Conservation (phyloP, 2,797 vertebrate species). For the Coreius guichenoti region DNA sequence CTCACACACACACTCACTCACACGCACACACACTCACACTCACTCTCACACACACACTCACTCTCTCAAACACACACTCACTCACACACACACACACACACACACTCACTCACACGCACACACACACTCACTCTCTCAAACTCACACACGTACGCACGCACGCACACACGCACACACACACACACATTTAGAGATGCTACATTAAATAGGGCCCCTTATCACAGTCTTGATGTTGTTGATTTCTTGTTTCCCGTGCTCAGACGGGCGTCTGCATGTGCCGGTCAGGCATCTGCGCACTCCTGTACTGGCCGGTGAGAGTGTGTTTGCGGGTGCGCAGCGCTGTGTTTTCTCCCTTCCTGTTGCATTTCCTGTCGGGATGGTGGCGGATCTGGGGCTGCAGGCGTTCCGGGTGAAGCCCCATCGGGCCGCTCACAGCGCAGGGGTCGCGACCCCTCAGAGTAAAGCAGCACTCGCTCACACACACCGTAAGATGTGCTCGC, state of each 20-base stretch:
- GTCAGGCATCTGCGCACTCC: conserved; percentile 34
- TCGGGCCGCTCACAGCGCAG: conserved; percentile 67
- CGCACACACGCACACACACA: no score
- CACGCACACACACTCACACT: no score
- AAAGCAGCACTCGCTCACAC: conserved; percentile 42
- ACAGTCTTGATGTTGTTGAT: no score
- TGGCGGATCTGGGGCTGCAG: conserved; percentile 69
- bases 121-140: no score
- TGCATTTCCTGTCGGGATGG: conserved; percentile 65
- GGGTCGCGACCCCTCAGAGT: conserved; percentile 39
- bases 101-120: no score
- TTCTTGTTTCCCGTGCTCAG: conserved; percentile 44
- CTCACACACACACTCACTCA: no score
- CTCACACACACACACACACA: no score
- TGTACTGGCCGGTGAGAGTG: conserved; percentile 49
- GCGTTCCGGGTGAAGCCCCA: conserved; percentile 69
- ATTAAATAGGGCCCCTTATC: no score
- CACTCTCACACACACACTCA: no score
- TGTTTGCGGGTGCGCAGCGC: conserved; percentile 60
- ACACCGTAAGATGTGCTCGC: neutral
- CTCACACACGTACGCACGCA: no score
- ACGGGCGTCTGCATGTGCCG: conserved; percentile 44
- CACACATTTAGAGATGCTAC: no score
- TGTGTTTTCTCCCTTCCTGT: conserved; percentile 42
- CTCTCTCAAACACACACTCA: no score